Evolutionary conservation across 2,888 invertebrate genomes (phyloP).

Genomic region (Stenodema calcarata): DNA sequence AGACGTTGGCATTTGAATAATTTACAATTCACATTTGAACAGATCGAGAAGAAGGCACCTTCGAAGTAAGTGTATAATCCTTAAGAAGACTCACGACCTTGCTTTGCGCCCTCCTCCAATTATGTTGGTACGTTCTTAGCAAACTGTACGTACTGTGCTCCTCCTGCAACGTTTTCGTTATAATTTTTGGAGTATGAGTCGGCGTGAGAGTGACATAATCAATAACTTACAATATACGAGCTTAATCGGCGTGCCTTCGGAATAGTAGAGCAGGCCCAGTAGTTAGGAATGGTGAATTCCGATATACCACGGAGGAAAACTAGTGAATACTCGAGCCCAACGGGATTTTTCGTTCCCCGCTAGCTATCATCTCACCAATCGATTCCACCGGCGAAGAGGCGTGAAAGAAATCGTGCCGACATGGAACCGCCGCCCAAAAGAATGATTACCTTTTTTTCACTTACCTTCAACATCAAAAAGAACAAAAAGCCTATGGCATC

Average conservation of each 20-base stretch:
- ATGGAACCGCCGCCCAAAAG: neutral
- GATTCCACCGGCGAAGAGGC: slow-evolving; percentile 3
- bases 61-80: no score
- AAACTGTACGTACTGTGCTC: no score
- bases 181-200: neutral
- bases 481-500: no score
- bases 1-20: no score
- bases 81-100: no score
- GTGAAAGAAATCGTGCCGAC: slow-evolving; percentile 42
- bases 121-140: no score
- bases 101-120: no score
- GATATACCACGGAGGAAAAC: neutral
- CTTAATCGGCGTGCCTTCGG: no score
- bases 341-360: slow-evolving; percentile 18
- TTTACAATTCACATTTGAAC: no score
- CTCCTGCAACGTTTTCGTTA: neutral
- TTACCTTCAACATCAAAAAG: neutral
- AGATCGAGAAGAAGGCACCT: no score
- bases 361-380: neutral
- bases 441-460: neutral
- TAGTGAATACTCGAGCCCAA: neutral
- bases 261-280: no score
- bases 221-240: no score
- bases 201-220: neutral
- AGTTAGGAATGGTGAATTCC: neutral